phyloP scores from a whole-genome alignment of 2,888 invertebrate genomes.

The Tigriopus californicus region DNA sequence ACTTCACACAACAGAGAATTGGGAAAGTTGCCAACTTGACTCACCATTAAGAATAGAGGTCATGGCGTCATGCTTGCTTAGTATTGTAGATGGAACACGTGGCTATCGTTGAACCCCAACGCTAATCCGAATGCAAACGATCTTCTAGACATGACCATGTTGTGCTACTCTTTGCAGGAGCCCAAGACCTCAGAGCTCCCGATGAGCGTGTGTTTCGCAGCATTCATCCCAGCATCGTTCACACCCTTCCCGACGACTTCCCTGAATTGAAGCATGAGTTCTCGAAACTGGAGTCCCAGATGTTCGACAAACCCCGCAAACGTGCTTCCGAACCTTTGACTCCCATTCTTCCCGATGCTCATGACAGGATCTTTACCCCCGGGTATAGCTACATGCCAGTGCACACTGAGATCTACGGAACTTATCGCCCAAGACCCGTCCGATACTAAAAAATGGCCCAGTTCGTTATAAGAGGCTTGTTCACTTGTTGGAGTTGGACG shows the following conservation, averaged over 20 bases:
- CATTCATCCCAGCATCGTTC: slow-evolving; percentile 12
- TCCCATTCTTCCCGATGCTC: slow-evolving; percentile 14
- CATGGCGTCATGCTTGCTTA: too few species aligned
- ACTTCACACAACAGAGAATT: too few species aligned
- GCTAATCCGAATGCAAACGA: too few species aligned
- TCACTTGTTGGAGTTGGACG: too few species aligned
- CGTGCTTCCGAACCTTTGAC: slow-evolving; percentile 6
- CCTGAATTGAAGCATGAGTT: slow-evolving; percentile 16
- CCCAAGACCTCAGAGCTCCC: slow-evolving; percentile 11
- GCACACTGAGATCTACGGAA: slow-evolving; percentile 16
- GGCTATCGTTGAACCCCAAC: too few species aligned
- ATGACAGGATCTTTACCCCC: slow-evolving; percentile 15
- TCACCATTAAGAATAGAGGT: too few species aligned
- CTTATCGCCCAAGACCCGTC: slow-evolving; percentile 9
- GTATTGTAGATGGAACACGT: too few species aligned
- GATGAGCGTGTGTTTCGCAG: background rate
- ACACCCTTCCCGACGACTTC: slow-evolving; percentile 14
- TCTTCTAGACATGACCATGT: too few species aligned
- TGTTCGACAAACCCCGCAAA: slow-evolving; percentile 13
- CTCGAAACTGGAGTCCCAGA: slow-evolving; percentile 15
- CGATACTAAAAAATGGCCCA: too few species aligned
- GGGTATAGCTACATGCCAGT: slow-evolving; percentile 15
- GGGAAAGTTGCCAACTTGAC: too few species aligned
- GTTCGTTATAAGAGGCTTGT: too few species aligned
- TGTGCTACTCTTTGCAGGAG: background rate